phyloP scores from a whole-genome alignment of 2,888 invertebrate species.

The Cetonia aurata region DNA sequence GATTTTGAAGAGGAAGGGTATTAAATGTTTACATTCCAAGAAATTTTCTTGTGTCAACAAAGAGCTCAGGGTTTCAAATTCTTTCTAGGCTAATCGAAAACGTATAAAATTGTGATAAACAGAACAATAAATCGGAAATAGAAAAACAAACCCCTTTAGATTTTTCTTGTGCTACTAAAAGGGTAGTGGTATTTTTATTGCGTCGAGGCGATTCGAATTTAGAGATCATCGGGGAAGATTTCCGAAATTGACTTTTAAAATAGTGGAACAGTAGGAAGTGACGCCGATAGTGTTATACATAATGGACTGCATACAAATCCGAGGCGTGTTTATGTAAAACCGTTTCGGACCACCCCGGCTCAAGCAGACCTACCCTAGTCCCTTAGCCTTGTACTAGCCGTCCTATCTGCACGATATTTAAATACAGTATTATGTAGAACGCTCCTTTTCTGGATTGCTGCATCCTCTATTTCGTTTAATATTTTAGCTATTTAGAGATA shows the following conservation, averaged over 20 bases:
- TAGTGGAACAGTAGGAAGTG: conserved; percentile 49
- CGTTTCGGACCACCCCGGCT: conserved; percentile 55
- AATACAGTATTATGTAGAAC: conserved; percentile 2
- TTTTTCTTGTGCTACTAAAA: conserved; percentile 16
- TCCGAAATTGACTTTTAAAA: conserved; percentile 51
- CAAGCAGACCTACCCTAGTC: conserved; percentile 40
- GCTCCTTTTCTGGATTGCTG: neutral
- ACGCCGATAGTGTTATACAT: conserved; percentile 52
- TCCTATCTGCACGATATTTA: conserved; percentile 17
- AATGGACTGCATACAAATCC: conserved; percentile 52
- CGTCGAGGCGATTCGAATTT: conserved; percentile 17
- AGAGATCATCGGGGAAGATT: conserved; percentile 45
- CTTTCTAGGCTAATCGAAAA: no score
- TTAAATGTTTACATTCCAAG: no score
- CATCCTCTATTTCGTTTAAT: neutral
- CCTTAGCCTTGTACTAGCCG: conserved; percentile 10
- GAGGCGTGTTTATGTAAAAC: conserved; percentile 54
- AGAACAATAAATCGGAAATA: neutral
- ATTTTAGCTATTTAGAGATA: neutral
- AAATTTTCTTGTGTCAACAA: no score
- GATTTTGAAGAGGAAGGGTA: no score
- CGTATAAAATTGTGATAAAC: no score
- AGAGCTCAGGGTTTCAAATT: no score
- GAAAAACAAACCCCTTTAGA: no score
- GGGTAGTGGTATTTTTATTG: conserved; percentile 24